Evolutionary conservation across 2,113 vertebrate species (phyloP).

Genomic region (Sterna hirundo): DNA sequence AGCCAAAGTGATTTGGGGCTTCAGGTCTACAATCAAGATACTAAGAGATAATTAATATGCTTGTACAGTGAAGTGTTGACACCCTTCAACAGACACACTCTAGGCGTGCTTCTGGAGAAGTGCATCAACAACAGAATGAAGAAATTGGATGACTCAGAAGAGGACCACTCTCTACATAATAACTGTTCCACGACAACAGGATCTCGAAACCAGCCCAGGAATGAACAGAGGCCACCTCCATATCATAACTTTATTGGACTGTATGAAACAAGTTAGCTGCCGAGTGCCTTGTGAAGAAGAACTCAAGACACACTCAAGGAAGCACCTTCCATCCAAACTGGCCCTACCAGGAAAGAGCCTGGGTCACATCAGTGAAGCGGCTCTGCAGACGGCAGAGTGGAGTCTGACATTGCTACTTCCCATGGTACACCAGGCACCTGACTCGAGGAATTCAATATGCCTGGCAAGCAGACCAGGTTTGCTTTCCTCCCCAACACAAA

Average conservation of each 20-base stretch:
- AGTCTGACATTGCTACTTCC: neutral
- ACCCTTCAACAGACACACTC: neutral
- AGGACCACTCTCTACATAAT: neutral
- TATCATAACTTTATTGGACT: neutral
- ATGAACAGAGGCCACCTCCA: neutral
- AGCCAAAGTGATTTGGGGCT: neutral
- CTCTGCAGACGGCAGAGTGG: neutral
- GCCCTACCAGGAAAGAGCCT: neutral
- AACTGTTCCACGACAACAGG: neutral
- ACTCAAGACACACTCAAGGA: rapidly evolving
- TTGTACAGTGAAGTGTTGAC: neutral
- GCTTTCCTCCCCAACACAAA: neutral
- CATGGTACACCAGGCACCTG: neutral
- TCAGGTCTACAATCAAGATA: neutral
- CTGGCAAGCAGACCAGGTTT: neutral
- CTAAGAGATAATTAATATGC: neutral
- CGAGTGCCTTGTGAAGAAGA: neutral
- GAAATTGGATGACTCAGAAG: neutral
- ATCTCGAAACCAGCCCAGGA: neutral
- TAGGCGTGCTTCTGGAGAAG: neutral
- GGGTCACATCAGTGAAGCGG: neutral
- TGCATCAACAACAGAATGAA: rapidly evolving
- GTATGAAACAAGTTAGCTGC: neutral
- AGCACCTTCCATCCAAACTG: neutral
- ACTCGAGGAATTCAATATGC: neutral